Base-by-base conservation (phyloP, 2,888 invertebrate species). In the Tyria jacobaeae region DNA sequence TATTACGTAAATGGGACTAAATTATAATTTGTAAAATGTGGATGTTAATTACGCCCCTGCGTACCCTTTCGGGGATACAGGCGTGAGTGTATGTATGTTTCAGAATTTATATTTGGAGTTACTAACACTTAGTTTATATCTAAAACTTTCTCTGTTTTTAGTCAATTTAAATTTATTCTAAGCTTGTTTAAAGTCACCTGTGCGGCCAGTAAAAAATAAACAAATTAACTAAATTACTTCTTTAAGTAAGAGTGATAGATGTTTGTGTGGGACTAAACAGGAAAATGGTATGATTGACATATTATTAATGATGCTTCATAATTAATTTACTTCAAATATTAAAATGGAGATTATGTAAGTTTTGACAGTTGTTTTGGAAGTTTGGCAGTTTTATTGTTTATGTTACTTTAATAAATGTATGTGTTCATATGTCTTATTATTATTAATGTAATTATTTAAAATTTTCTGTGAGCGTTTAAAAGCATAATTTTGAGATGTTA, bases 211-310 rank as follows among this genome's bases (percentile, higher is more conserved):
- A 76, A 74, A 68, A 47, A 75, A 75, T 83, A 84, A 84, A 81
- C 82, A 81, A 85, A 82, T 86, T 83, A 79, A 73, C 79, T 73
- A 78, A 82, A 75, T 81, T 83, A 88, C 80, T 86, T 82, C 70
- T 49, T 73, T 87, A 88, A 89, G 86, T 83, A 89, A 89, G 89
- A 90, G 83, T 86, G 87, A 90, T 88, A 82, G 88, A 86, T 83
- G 78, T 86, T 85, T 84, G 80, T 71, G 78, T 64, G 73, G 73
- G 62, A 50, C 60, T 50, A 68, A 78, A 70, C 68, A 71, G 77
- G 76, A 75, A 79, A 81, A 78, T 78, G 17, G n/a, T 37, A 41
- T 59, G 85, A 87, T 84, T 86, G 85, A 78, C 85, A 78, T 55
- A 71, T 62, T 71, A 66, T 75, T 74, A 76, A 80, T 76, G 75